Conservation (phyloP, 1,140 invertebrate genomes). For the Arctopsyche grandis region DNA sequence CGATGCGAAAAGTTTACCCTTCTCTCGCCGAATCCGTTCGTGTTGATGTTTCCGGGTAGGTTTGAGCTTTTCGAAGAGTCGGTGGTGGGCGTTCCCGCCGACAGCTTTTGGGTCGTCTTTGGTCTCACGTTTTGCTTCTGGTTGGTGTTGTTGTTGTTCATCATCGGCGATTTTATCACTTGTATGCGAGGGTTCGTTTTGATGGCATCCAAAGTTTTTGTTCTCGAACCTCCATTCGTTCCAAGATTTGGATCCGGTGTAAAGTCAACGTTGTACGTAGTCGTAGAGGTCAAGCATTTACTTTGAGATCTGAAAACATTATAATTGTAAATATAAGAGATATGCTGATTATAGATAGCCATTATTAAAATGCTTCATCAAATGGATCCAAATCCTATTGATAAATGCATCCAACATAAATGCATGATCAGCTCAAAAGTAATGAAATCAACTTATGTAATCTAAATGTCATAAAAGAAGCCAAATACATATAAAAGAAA, state of each 20-base stretch:
- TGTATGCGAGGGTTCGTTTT: conserved; percentile 37
- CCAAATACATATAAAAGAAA: too few species aligned
- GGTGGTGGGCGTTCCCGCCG: too few species aligned
- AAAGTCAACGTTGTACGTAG: conserved; percentile 56
- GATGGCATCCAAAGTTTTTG: conserved; percentile 53
- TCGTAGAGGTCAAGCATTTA: conserved; percentile 61
- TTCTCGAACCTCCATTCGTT: conserved; percentile 51
- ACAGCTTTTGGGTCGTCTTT: background rate
- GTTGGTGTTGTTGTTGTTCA: too few species aligned
- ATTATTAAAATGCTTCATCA: too few species aligned
- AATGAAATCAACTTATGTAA: too few species aligned
- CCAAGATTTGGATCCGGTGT: conserved; percentile 60
- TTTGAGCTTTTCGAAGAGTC: conserved; percentile 8
- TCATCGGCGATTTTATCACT: conserved; percentile 36
- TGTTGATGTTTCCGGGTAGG: conserved; percentile 16
- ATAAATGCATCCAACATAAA: too few species aligned
- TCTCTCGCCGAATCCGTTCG: conserved; percentile 56
- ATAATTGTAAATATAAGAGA: too few species aligned
- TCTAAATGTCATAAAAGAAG: too few species aligned
- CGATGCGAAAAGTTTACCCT: conserved; percentile 65
- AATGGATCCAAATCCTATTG: too few species aligned
- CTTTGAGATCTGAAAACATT: conserved; percentile 67
- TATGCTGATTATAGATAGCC: too few species aligned
- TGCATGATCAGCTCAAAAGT: too few species aligned
- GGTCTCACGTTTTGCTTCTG: background rate